Evolutionary conservation across 2,888 invertebrate genomes (phyloP).

Genomic region (Cephalotes varians): DNA sequence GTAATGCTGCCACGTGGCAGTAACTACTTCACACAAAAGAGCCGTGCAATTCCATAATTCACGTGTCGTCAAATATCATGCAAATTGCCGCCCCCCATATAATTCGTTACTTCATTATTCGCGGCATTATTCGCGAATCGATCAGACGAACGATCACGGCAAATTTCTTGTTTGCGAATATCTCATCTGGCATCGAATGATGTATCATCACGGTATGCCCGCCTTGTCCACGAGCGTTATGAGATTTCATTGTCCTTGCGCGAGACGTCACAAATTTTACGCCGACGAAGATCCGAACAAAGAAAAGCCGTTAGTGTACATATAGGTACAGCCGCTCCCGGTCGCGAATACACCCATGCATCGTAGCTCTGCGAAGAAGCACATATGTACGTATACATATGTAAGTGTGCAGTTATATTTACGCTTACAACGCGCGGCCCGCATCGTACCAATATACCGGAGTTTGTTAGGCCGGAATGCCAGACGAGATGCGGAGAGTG

Average conservation of each 20-base stretch:
- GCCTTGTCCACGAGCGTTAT: background rate
- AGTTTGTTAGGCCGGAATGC: slow-evolving; percentile 20
- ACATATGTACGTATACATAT: background rate
- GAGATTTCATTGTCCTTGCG: slow-evolving; percentile 22
- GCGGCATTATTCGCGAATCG: slow-evolving; percentile 18
- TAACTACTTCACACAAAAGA: slow-evolving; percentile 68
- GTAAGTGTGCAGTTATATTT: slow-evolving; percentile 13
- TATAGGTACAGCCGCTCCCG: background rate
- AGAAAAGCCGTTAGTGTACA: slow-evolving; percentile 5
- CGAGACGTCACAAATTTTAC: slow-evolving; percentile 20
- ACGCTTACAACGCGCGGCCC: background rate
- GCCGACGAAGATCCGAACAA: background rate
- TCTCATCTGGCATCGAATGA: background rate
- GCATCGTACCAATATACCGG: background rate
- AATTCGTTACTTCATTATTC: slow-evolving; percentile 40
- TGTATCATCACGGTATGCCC: background rate
- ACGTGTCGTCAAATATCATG: slow-evolving; percentile 70
- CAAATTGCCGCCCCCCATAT: slow-evolving; percentile 47
- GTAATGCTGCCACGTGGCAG: slow-evolving; percentile 67
- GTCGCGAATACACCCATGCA: background rate
- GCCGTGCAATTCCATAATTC: slow-evolving; percentile 58
- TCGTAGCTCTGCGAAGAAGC: background rate
- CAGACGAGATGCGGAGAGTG: slow-evolving; percentile 17
- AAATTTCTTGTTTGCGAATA: slow-evolving; percentile 12
- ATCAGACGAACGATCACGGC: slow-evolving; percentile 14